A percentile compares a stretch with the other conserved stretches of the same genome.
These are phyloP conservation scores for Pitangus sulphuratus DNA, from an alignment of 2,797 vertebrate genomes.

Conservation along the genomic window DNA sequence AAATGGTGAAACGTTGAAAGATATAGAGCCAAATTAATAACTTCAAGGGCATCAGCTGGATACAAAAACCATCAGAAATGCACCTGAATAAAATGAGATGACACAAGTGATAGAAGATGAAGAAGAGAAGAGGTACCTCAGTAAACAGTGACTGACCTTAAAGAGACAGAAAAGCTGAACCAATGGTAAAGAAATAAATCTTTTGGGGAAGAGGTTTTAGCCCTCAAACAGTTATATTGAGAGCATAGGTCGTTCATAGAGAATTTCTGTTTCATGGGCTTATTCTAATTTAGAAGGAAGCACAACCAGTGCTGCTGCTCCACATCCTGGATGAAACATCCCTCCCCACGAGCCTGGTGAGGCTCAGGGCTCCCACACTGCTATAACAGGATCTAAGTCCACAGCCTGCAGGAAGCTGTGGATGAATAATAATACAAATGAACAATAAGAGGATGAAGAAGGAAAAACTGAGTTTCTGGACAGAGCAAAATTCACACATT, in stretches of 20 bases:
- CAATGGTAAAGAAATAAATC: background rate
- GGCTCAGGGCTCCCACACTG: background rate
- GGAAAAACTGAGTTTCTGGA: background rate
- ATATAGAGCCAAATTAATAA: background rate
- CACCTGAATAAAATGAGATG: background rate
- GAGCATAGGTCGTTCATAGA: background rate
- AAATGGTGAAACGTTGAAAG: background rate
- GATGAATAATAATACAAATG: no score
- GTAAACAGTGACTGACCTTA: background rate
- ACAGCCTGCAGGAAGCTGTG: background rate
- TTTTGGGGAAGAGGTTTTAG: background rate
- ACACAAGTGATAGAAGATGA: background rate
- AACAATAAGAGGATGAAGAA: background rate
- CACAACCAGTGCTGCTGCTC: background rate
- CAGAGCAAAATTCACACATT: background rate
- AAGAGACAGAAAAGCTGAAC: background rate
- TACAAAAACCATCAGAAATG: background rate
- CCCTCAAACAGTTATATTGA: background rate
- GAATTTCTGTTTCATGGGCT: background rate
- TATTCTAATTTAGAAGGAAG: background rate
- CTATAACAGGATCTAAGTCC: background rate
- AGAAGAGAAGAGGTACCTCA: background rate
- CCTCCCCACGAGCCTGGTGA: background rate
- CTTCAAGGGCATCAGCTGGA: background rate
- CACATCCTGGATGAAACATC: background rate